phyloP scores from a whole-genome alignment of 2,797 vertebrate species.

The Anguilla obscura region DNA sequence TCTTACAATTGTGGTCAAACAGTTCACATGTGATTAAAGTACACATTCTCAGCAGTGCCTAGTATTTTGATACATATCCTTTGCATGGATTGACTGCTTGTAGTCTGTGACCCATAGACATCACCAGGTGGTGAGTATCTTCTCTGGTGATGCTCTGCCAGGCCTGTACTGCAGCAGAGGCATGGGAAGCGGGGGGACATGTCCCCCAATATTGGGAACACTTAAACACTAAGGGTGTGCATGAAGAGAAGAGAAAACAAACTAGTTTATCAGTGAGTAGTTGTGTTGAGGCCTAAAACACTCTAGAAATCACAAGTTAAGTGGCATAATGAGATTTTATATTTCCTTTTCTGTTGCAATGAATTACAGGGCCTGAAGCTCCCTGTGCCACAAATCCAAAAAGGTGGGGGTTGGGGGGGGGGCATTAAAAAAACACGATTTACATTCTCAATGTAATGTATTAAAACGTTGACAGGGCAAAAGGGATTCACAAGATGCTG shows the following conservation, averaged over 20 bases:
- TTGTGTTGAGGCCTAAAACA: conserved; percentile 53
- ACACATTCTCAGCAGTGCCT: too few species aligned
- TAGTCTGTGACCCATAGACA: too few species aligned
- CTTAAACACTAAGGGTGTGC: not conserved
- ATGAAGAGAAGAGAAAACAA: conserved; percentile 48
- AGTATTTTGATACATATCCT: too few species aligned
- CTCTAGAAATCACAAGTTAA: conserved; percentile 52
- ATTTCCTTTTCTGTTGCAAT: conserved; percentile 53
- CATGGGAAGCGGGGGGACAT: too few species aligned
- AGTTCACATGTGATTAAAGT: too few species aligned
- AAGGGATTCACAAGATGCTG: conserved; percentile 99
- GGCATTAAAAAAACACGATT: conserved; percentile 81
- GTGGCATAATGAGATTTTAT: conserved; percentile 54
- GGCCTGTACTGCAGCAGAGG: too few species aligned
- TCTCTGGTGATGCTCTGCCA: too few species aligned
- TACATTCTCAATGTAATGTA: conserved; percentile 99
- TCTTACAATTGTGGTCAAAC: too few species aligned
- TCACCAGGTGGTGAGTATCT: too few species aligned
- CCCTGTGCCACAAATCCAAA: conserved; percentile 70
- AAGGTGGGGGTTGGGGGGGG: conserved; percentile 59
- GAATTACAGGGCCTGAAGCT: conserved; percentile 72
- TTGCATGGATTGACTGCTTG: too few species aligned
- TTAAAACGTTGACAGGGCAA: conserved; percentile 99
- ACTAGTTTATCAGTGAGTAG: conserved; percentile 51
- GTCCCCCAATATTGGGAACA: too few species aligned